Evolutionary conservation across 2,888 invertebrate species (phyloP).

Genomic region (Spodoptera exigua): DNA sequence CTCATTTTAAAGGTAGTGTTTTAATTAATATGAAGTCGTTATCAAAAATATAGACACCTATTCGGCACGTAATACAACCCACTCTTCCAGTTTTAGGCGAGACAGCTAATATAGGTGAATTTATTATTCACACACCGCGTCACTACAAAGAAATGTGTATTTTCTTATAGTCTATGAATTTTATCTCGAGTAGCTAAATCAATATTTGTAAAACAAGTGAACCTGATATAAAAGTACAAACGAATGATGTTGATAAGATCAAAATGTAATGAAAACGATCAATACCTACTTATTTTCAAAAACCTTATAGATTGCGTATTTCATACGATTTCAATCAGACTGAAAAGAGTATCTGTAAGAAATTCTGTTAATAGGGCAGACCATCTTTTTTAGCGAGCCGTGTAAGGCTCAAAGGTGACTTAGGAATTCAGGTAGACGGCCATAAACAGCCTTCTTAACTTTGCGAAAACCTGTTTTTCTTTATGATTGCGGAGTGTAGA

Average conservation of each 20-base stretch:
- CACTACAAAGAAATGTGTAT: too few relatives aligned
- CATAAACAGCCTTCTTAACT: slow-evolving; percentile 25
- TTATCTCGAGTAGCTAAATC: slow-evolving; percentile 34
- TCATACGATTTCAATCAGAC: not conserved
- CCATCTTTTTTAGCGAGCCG: slow-evolving; percentile 27
- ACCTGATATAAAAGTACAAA: slow-evolving; percentile 35
- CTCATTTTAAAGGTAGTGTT: not conserved
- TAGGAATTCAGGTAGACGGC: slow-evolving; percentile 48
- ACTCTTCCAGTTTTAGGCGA: slow-evolving; percentile 22
- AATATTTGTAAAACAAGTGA: slow-evolving; percentile 40
- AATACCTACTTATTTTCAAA: slow-evolving; percentile 14
- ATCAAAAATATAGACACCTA: slow-evolving; percentile 1
- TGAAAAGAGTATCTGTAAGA: slow-evolving; percentile 19
- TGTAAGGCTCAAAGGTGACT: slow-evolving; percentile 18
- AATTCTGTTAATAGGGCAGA: slow-evolving; percentile 19
- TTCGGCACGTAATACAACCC: slow-evolving; percentile 19
- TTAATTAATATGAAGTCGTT: slow-evolving; percentile 13
- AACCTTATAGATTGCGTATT: not conserved
- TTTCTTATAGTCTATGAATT: slow-evolving; percentile 20
- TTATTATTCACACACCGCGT: slow-evolving; percentile 26
- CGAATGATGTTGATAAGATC: slow-evolving; percentile 48
- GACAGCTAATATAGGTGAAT: slow-evolving; percentile 11
- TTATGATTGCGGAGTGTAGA: slow-evolving; percentile 22
- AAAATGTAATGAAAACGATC: slow-evolving; percentile 29
- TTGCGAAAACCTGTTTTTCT: slow-evolving; percentile 46